Base-by-base conservation (phyloP, 2,797 vertebrate species). In the Channa striata region DNA sequence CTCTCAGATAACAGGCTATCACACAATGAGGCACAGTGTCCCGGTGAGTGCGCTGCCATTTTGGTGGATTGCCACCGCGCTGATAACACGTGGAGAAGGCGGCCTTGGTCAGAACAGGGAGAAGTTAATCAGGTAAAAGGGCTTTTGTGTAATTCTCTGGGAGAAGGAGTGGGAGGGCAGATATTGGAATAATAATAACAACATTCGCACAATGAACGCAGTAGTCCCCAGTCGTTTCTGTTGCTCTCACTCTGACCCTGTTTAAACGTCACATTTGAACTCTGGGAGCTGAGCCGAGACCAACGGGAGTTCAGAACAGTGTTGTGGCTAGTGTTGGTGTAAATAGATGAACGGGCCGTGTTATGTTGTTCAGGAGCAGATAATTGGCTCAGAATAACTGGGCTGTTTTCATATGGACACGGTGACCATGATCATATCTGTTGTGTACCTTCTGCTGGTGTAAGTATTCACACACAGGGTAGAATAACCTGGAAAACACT, bases 71-170 rank as follows among this genome's bases (percentile, higher is more conserved):
- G 47, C 60, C 65, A 81, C 30, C 53, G 3, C 23, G 11, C 72
- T 77, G 90, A 89, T 87, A 90, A 67, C 76, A 83, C 42, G 37
- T 19, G 66, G 65, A 71, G 59, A 40, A 37, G 17, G 57, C 59
- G 88, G 65, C 90, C 89, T 91, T 89, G 90, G 72, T 77, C 25
- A 50, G 40, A 82, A 54, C 20, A 13, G 80, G 73, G 57, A 36
- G 82, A 78, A 86, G 71, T 53, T 76, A 79, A 90, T 48, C 37
- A 61, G 83, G 84, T 86, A 71, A 91, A 84, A 84, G 72, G 76
- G 51, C 57, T 10, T 37, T 11, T 11, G n/a, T 44, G 43, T 44
- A 50, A 69, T 37, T 61, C 11, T 50, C 13, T 53, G 23, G 21
- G 5, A 42, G 19, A 9, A 2, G 30, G 23, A 50, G n/a, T 17